Conservation (phyloP, 1,140 invertebrate genomes). For the Drosophila simulans region DNA sequence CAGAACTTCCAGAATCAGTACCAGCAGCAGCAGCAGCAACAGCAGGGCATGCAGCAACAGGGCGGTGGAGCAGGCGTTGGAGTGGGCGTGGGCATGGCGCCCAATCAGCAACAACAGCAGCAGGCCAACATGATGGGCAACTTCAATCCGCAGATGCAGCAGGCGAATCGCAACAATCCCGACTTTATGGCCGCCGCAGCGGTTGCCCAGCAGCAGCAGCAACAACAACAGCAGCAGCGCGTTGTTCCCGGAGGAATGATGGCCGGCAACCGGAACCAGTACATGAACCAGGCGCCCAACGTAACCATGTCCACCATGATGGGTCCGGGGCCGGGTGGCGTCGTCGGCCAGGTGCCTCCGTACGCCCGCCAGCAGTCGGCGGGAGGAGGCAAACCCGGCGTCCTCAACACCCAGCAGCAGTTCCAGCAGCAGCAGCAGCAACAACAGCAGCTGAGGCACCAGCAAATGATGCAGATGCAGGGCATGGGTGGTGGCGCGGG, state of each 20-base stretch:
- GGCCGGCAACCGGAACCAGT: constrained; percentile 76
- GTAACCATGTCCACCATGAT: constrained; percentile 86
- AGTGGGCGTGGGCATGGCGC: constrained; percentile 70
- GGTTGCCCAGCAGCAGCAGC: constrained; percentile 82
- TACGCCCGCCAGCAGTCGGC: constrained; percentile 82
- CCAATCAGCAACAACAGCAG: constrained; percentile 71
- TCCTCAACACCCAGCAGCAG: constrained; percentile 73
- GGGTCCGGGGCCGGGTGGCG: constrained; percentile 80
- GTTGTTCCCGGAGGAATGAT: constrained; percentile 81
- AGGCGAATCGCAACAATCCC: constrained; percentile 83
- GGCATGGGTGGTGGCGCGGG: constrained; percentile 65
- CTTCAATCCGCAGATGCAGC: constrained; percentile 82
- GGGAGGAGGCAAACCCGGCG: constrained; percentile 77
- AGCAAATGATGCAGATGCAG: constrained; percentile 84
- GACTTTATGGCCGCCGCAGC: constrained; percentile 84
- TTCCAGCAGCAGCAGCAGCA: constrained; percentile 84
- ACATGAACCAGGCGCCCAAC: constrained; percentile 83
- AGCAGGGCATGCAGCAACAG: constrained; percentile 71
- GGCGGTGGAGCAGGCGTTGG: constrained; percentile 51
- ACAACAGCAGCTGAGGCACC: constrained; percentile 82
- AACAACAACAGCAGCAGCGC: constrained; percentile 85
- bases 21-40: constrained; percentile 72
- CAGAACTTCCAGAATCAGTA: constrained; percentile 81
- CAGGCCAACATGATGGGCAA: constrained; percentile 84
- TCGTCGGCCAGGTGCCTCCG: constrained; percentile 84